These are phyloP conservation scores for Cygnus atratus DNA, from an alignment of 2,113 vertebrate genomes.

Conservation along the genomic window DNA sequence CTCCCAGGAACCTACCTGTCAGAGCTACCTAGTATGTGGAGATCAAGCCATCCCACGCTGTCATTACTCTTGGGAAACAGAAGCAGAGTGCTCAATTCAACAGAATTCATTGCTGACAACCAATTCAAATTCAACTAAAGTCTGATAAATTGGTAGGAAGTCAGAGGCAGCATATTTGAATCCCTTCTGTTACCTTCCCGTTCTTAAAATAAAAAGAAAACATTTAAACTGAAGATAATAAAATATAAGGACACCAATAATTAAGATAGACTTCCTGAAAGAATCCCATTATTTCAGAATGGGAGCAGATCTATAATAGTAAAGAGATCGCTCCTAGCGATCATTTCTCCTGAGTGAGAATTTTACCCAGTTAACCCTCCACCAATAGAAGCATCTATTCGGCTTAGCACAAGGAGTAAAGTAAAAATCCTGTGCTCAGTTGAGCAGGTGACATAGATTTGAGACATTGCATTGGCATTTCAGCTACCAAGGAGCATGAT, in stretches of 20 bases:
- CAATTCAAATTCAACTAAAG: not conserved
- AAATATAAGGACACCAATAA: not conserved
- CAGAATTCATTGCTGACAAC: not conserved
- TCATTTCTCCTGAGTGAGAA: not conserved
- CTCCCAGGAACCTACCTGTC: not conserved
- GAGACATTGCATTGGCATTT: not conserved
- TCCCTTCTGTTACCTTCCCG: not conserved
- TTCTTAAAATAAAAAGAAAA: not conserved
- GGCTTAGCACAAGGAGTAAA: not conserved
- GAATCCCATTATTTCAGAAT: not conserved
- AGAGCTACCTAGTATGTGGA: fast-evolving
- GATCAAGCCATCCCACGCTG: not conserved
- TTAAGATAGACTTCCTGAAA: not conserved
- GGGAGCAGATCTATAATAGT: not conserved
- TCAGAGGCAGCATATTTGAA: not conserved
- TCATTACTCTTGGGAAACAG: not conserved
- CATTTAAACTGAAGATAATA: not conserved
- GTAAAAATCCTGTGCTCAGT: not conserved
- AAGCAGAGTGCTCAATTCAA: not conserved
- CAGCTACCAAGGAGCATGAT: not conserved
- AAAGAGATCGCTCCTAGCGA: not conserved
- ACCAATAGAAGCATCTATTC: not conserved
- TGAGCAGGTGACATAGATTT: not conserved
- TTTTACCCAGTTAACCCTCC: not conserved
- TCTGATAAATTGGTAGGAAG: not conserved